These are phyloP conservation scores for Yponomeuta cagnagella DNA, from an alignment of 2,888 invertebrate species.

Conservation along the genomic window DNA sequence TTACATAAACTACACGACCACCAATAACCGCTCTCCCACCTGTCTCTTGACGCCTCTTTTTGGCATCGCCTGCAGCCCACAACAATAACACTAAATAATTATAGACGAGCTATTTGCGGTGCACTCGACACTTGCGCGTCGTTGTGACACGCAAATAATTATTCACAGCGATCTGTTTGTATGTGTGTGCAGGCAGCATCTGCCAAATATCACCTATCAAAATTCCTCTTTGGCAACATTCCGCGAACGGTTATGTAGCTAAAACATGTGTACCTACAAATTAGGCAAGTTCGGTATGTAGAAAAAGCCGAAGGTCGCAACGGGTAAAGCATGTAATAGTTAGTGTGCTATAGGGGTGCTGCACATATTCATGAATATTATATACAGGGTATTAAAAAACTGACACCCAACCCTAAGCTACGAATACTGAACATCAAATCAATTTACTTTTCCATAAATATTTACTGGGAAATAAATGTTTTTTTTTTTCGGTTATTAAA, in stretches of 20 bases:
- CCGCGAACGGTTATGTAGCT: constrained; percentile 1
- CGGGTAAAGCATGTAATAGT: background rate
- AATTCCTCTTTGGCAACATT: constrained; percentile 10
- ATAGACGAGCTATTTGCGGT: constrained; percentile 62
- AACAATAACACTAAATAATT: constrained; percentile 72
- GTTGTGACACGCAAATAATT: constrained; percentile 37
- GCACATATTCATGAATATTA: no score
- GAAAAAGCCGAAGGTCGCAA: background rate
- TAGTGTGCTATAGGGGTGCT: no score
- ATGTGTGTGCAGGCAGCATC: constrained; percentile 18
- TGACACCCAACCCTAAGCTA: no score
- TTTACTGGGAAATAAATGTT: no score
- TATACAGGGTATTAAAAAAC: no score
- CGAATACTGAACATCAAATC: no score
- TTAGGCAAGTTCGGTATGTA: constrained; percentile 1
- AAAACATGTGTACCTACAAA: background rate
- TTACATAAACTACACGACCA: constrained; percentile 55
- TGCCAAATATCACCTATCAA: constrained; percentile 8
- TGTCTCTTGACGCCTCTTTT: constrained; percentile 66
- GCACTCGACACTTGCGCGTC: constrained; percentile 39
- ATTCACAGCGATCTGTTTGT: constrained; percentile 38
- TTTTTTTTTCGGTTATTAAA: no score
- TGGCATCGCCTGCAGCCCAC: constrained; percentile 64
- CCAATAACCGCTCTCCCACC: constrained; percentile 65
- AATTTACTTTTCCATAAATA: no score